These are phyloP conservation scores for Temnothorax curvispinosus DNA, from an alignment of 1,140 invertebrate species.

Conservation along the genomic window DNA sequence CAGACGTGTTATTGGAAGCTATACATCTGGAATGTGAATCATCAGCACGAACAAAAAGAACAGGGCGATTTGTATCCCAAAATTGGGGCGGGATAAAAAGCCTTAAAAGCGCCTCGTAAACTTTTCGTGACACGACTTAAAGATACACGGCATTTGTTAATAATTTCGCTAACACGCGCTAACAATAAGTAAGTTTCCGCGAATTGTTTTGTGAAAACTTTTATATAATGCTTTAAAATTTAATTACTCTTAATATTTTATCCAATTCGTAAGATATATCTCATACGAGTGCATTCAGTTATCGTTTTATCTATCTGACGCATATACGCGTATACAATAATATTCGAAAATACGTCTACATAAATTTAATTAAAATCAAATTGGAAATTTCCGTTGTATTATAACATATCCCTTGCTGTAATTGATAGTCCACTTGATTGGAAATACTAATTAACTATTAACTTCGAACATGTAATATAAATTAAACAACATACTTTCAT, in stretches of 20 bases:
- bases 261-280: background rate
- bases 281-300: constrained; percentile 7
- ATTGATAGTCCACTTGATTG: constrained; percentile 41
- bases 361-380: constrained; percentile 56
- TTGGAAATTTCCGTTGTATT: constrained; percentile 43
- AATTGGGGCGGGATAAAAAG: constrained; percentile 31
- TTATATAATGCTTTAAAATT: background rate
- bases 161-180: background rate
- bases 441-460: constrained; percentile 49
- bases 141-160: background rate
- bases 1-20: constrained; percentile 71
- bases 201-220: background rate
- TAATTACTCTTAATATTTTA: background rate
- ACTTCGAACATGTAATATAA: constrained; percentile 33
- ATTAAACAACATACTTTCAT: constrained; percentile 41
- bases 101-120: background rate
- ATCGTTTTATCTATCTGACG: background rate
- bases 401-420: constrained; percentile 1
- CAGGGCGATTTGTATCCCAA: constrained; percentile 49
- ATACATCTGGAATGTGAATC: constrained; percentile 70
- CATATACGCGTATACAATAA: background rate
- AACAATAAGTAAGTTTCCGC: background rate
- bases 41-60: constrained; percentile 20
- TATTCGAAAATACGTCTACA: constrained; percentile 21
- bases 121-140: background rate